Evolutionary conservation across 2,888 invertebrate species (phyloP).

Genomic region (Diploptera punctata): DNA sequence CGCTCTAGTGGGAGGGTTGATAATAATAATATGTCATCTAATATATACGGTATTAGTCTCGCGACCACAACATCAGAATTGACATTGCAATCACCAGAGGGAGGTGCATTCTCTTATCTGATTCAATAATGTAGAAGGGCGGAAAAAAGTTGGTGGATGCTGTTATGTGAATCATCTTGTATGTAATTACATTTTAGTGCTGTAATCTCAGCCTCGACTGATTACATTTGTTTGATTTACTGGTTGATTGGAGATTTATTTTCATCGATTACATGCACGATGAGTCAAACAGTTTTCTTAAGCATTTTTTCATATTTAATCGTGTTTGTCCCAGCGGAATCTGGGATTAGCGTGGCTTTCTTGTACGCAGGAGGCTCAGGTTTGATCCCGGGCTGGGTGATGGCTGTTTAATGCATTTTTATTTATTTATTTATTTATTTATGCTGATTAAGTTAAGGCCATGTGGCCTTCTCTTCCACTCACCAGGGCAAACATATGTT

Average conservation of each 20-base stretch:
- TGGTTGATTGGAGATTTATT: neutral
- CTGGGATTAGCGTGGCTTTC: no score
- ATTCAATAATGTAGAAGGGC: slow-evolving; percentile 8
- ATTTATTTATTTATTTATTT: no score
- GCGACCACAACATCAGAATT: slow-evolving; percentile 1
- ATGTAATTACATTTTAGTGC: slow-evolving; percentile 13
- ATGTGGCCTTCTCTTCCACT: no score
- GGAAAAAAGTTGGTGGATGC: neutral
- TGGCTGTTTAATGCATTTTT: no score
- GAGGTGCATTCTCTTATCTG: slow-evolving; percentile 5
- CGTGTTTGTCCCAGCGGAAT: no score
- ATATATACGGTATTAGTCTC: neutral
- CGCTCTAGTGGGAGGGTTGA: neutral
- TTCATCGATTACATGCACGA: no score
- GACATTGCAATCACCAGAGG: neutral
- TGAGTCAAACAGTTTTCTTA: no score
- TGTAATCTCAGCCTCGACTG: neutral
- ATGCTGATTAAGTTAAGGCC: no score
- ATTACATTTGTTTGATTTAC: neutral
- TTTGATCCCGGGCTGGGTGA: no score
- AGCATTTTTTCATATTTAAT: no score
- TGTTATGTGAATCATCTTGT: slow-evolving; percentile 15
- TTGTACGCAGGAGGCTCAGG: no score
- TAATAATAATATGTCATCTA: slow-evolving; percentile 16
- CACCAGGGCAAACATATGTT: no score